Evolutionary conservation across 1,140 invertebrate genomes (phyloP).

Genomic region (Atta colombica): DNA sequence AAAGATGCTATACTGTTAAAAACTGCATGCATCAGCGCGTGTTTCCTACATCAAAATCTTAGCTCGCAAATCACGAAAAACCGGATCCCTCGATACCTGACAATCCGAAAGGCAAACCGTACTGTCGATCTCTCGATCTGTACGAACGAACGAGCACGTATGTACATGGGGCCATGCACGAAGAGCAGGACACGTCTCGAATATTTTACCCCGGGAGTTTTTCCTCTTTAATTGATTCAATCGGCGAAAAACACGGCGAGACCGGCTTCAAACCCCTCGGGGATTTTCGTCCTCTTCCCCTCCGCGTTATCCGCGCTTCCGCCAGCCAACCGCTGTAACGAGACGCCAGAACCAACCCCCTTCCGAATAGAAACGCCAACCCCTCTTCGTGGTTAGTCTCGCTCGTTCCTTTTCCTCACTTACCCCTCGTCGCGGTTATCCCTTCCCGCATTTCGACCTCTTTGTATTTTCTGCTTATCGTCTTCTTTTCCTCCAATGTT

Average conservation of each 20-base stretch:
- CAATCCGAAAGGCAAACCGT: constrained; percentile 52
- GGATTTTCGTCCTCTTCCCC: constrained; percentile 67
- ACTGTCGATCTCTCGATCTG: constrained; percentile 63
- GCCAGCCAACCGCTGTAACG: constrained; percentile 77
- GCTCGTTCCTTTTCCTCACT: constrained; percentile 44
- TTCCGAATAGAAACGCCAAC: constrained; percentile 75
- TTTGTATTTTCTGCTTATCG: constrained; percentile 38
- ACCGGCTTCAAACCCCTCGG: constrained; percentile 73
- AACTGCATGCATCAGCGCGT: constrained; percentile 26
- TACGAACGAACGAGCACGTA: constrained; percentile 60
- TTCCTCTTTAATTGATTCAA: constrained; percentile 79
- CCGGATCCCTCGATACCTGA: constrained; percentile 55
- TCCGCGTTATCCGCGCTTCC: constrained; percentile 73
- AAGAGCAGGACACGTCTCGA: constrained; percentile 76
- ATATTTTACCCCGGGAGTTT: constrained; percentile 77
- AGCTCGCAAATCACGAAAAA: constrained; percentile 40
- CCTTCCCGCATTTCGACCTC: constrained; percentile 12
- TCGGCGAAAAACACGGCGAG: constrained; percentile 78
- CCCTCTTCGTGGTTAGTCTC: constrained; percentile 75
- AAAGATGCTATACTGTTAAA: not conserved
- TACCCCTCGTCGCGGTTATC: constrained; percentile 31
- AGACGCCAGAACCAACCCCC: constrained; percentile 75
- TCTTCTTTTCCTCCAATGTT: constrained; percentile 42
- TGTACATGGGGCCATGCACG: constrained; percentile 63
- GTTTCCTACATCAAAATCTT: constrained; percentile 31